Base-by-base conservation (phyloP, 2,888 invertebrate species). In the Hydropsyche betteni region DNA sequence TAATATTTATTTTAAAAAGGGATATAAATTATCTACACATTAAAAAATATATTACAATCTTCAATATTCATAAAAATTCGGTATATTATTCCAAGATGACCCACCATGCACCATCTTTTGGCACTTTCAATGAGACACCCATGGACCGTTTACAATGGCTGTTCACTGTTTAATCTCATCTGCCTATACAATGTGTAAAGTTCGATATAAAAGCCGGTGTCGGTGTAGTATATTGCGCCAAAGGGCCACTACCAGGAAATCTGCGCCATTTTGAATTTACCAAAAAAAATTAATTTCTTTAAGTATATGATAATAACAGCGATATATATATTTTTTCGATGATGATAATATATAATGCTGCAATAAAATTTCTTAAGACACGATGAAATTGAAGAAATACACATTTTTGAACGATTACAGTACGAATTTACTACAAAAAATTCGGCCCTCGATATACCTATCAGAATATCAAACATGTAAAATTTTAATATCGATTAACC, bases 151-250 rank as follows among this genome's bases (percentile, higher is more conserved):
- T 14, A 74, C 74, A 74, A 74, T 74, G 69, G 74, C 74, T 55
- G 74, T 53, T 74, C 69, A 69, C 52, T 74, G 74, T 69, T 74
- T 74, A 74, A 74, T 74, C 74, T 74, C 74, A 55, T 74, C 55
- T 52, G 55, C 74, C 69, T 69, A 55, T 74, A 74, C 55, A 74
- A 52, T 74, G 74, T 69, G 69, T 53, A 55, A 74, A 74, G 69
- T 74, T 74, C 55, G 38, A 74, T 68, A 74, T 68, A 74, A 74
- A 74, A 72, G 72, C 72, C 55, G 14, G 55, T 69, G 34, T 69
- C 55, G 53, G 53, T 74, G 69, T 55, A 74, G 44, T 44, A 44
- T 44, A 44, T 44, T 10, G 44, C 44, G 7, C 33, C 16, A 36
- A 44, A 52, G 52, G 55, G 34, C 33, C 51, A 16, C 69, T 38